These are phyloP conservation scores for Nothoprocta pentlandii DNA, from an alignment of 2,113 vertebrate genomes.

Conservation along the genomic window DNA sequence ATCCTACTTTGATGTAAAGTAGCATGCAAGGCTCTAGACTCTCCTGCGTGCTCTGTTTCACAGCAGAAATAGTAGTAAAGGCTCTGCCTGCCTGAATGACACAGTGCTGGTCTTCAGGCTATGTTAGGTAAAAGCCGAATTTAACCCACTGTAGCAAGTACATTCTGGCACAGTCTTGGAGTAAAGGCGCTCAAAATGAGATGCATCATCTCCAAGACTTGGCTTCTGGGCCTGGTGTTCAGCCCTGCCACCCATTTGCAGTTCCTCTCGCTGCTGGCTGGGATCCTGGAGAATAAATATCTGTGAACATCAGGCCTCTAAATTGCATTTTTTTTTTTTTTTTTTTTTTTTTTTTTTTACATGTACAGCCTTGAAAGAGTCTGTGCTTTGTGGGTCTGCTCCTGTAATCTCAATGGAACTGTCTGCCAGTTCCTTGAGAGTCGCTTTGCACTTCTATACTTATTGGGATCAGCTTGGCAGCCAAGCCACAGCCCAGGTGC, in stretches of 20 bases:
- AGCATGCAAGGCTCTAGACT: background rate
- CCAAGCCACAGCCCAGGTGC: background rate
- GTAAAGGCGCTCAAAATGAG: background rate
- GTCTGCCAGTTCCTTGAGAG: background rate
- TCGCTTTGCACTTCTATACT: background rate
- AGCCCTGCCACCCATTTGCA: conserved; percentile 20
- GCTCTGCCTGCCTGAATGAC: background rate
- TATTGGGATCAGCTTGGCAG: background rate
- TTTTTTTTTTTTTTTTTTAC: background rate
- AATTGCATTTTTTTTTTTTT: background rate
- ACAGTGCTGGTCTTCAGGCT: background rate
- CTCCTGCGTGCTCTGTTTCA: background rate
- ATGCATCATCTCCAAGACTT: background rate
- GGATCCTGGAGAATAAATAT: background rate
- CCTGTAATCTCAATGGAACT: background rate
- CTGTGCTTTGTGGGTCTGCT: background rate
- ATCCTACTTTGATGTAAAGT: background rate
- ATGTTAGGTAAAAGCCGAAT: background rate
- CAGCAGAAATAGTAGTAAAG: background rate
- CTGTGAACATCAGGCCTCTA: background rate
- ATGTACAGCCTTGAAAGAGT: background rate
- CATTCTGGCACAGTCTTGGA: background rate
- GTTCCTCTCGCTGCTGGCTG: background rate
- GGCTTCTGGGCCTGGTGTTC: background rate
- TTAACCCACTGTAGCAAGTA: background rate